Evolutionary conservation across 2,113 vertebrate species (phyloP).

Genomic region (Australoheros scitulus): DNA sequence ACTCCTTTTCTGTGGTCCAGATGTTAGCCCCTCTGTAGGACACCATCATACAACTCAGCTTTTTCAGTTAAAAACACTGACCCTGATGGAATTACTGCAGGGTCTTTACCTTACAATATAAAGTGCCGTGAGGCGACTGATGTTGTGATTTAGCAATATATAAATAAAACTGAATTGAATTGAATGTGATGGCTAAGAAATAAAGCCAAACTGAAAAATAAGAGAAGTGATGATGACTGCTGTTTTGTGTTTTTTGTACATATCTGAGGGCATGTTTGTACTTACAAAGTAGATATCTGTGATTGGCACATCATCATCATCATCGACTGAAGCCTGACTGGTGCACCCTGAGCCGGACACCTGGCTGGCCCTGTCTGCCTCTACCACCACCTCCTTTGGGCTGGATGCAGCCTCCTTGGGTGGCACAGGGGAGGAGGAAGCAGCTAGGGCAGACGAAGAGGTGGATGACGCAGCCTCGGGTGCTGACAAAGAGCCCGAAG

Average conservation of each 20-base stretch:
- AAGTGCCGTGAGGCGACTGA: too few species aligned
- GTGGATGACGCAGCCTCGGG: conserved; percentile 42
- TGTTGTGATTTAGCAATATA: too few species aligned
- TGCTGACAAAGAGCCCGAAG: conserved; percentile 52
- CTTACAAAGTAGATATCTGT: conserved; percentile 97
- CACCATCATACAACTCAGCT: conserved; percentile 36
- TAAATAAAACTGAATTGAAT: too few species aligned
- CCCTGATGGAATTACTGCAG: neutral
- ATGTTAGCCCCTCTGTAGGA: conserved; percentile 61
- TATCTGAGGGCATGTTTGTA: neutral
- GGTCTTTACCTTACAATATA: too few species aligned
- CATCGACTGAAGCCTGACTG: conserved; percentile 95
- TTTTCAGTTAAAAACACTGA: neutral
- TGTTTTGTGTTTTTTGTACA: neutral
- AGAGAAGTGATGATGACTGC: conserved; percentile 4
- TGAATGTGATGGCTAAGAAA: neutral
- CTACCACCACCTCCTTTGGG: conserved; percentile 70
- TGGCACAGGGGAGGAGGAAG: conserved; percentile 54
- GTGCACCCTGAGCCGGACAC: conserved; percentile 89
- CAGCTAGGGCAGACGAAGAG: conserved; percentile 44
- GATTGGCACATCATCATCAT: conserved; percentile 88
- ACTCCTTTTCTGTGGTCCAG: conserved; percentile 6
- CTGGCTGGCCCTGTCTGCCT: conserved; percentile 87
- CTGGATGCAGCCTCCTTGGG: conserved; percentile 53
- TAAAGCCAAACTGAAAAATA: conserved; percentile 6